Conservation (phyloP, 1,140 invertebrate genomes). For the Whitmania pigra region DNA sequence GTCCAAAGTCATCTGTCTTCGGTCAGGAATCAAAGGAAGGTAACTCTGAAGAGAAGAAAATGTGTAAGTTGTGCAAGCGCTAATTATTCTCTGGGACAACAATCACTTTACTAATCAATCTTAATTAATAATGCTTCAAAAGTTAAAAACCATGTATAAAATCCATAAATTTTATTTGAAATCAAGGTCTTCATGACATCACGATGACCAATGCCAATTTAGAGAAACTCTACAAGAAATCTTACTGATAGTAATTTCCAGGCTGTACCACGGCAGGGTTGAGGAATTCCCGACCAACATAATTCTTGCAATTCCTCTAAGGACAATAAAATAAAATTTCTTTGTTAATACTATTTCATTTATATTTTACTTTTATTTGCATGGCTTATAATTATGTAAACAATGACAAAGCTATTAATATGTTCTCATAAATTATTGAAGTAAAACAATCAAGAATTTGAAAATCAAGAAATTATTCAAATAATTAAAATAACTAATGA, state of each 20-base stretch:
- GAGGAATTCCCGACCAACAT: slow-evolving; percentile 88
- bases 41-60: slow-evolving; percentile 54
- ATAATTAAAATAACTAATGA: not conserved
- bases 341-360: too few species aligned
- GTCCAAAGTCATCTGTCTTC: slow-evolving; percentile 64
- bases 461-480: not conserved
- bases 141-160: not conserved
- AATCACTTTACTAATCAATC: too few species aligned
- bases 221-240: slow-evolving; percentile 20
- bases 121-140: too few species aligned
- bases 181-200: not conserved
- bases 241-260: slow-evolving; percentile 64
- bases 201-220: not conserved
- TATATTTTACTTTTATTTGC: too few species aligned
- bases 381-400: too few species aligned
- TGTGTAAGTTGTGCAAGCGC: not conserved
- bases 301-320: slow-evolving; percentile 67
- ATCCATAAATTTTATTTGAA: not conserved
- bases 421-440: too few species aligned
- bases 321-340: slow-evolving; percentile 23
- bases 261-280: slow-evolving; percentile 59
- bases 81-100: too few species aligned
- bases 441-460: not conserved
- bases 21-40: slow-evolving; percentile 73
- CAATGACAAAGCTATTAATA: too few species aligned